Conservation (phyloP, 2,113 vertebrate genomes). For the Brevimyrus niger region DNA sequence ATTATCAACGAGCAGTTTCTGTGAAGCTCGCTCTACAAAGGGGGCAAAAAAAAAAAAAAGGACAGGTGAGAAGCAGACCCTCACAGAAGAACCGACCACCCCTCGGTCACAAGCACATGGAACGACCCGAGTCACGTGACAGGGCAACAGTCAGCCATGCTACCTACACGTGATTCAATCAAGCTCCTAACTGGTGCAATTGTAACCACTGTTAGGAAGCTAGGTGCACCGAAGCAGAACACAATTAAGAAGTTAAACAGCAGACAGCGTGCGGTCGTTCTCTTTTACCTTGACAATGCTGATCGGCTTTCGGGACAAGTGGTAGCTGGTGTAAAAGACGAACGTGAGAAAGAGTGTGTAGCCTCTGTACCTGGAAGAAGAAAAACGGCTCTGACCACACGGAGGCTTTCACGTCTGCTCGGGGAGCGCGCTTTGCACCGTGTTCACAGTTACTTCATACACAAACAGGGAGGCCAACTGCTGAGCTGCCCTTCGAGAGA, state of each 20-base stretch:
- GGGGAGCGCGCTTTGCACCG: not conserved
- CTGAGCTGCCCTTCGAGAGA: not conserved
- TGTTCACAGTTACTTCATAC: not conserved
- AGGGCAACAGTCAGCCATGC: not conserved
- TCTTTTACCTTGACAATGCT: slow-evolving; percentile 86
- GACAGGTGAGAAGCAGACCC: not conserved
- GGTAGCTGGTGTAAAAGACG: slow-evolving; percentile 84
- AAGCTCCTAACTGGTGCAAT: not conserved
- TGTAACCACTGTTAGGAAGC: not conserved
- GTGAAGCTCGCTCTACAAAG: slow-evolving; percentile 80
- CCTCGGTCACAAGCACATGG: not conserved
- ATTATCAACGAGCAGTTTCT: slow-evolving; percentile 72
- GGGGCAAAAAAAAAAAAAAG: not conserved
- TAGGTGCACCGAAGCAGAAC: not conserved
- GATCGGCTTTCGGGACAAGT: slow-evolving; percentile 93
- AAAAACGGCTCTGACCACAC: not conserved
- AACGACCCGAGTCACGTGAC: not conserved
- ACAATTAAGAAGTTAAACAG: not conserved
- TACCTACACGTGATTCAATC: not conserved
- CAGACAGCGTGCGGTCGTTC: not conserved
- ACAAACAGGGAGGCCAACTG: not conserved
- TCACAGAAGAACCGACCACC: not conserved
- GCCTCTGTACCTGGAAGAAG: slow-evolving; percentile 70
- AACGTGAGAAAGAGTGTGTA: slow-evolving; percentile 84
- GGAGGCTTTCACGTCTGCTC: not conserved